These are phyloP conservation scores for Zygaena filipendulae DNA, from an alignment of 2,888 invertebrate species.

Conservation along the genomic window DNA sequence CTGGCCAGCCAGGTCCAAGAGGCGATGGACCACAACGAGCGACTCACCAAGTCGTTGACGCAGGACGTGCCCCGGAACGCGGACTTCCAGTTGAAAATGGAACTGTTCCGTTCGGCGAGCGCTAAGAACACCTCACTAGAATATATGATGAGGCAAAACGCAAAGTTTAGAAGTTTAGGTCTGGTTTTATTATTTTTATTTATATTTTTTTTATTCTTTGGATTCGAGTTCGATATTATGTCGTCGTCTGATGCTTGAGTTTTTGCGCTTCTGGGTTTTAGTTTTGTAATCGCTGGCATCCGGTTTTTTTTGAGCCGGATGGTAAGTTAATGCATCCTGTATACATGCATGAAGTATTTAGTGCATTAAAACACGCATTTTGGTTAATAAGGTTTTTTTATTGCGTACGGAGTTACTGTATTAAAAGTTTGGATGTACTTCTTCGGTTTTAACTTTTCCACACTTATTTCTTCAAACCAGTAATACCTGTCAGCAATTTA, in stretches of 20 bases:
- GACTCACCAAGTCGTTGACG: slow-evolving; percentile 58
- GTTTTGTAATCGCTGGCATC: slow-evolving; percentile 15
- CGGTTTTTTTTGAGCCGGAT: slow-evolving; percentile 7
- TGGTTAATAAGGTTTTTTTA: too few relatives aligned
- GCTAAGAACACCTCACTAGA: slow-evolving; percentile 60
- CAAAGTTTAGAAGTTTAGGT: slow-evolving; percentile 66
- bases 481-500: slow-evolving; percentile 10
- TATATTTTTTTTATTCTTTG: slow-evolving; percentile 21
- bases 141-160: slow-evolving; percentile 58
- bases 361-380: background rate
- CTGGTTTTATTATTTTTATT: slow-evolving; percentile 44
- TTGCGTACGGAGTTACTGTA: background rate
- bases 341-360: background rate
- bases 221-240: slow-evolving; percentile 9
- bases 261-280: slow-evolving; percentile 26
- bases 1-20: slow-evolving; percentile 76
- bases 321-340: slow-evolving; percentile 20
- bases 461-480: background rate
- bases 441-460: background rate
- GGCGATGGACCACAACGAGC: slow-evolving; percentile 68
- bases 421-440: background rate
- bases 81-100: slow-evolving; percentile 60
- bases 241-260: slow-evolving; percentile 26
- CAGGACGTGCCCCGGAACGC: slow-evolving; percentile 51
- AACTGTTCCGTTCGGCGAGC: slow-evolving; percentile 59